Conservation (phyloP, 2,113 vertebrate species). For the Zeus faber region DNA sequence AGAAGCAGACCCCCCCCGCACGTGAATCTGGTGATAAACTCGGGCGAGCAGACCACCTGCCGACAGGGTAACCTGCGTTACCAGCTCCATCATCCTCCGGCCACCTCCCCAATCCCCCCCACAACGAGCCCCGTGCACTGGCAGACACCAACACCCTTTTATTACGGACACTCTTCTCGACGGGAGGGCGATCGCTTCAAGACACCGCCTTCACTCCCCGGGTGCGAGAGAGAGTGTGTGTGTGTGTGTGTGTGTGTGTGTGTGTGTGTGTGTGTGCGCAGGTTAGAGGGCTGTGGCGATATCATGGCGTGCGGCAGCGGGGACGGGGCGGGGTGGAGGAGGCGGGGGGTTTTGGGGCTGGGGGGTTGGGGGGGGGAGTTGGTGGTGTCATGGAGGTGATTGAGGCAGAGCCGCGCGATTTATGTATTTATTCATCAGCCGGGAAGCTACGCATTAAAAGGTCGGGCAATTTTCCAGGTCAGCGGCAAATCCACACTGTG, state of each 20-base stretch:
- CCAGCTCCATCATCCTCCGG: no score
- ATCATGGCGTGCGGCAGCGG: conserved; percentile 14
- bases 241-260: conserved; percentile 10
- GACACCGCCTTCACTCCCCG: no score
- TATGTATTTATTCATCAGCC: conserved; percentile 74
- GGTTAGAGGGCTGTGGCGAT: conserved; percentile 26
- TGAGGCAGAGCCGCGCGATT: conserved; percentile 50
- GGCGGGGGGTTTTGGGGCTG: conserved; percentile 5
- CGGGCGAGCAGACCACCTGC: no score
- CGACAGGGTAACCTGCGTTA: no score
- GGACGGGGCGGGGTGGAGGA: conserved; percentile 10
- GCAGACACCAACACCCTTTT: no score
- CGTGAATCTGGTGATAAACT: no score
- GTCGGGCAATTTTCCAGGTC: conserved; percentile 75
- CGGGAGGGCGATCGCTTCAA: no score
- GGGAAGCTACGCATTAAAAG: conserved; percentile 67
- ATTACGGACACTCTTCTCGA: no score
- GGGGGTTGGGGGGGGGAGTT: conserved; percentile 3
- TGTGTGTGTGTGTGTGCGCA: conserved; percentile 11
- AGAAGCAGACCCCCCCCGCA: no score
- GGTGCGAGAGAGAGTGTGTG: background rate
- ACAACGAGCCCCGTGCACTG: no score
- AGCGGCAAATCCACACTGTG: no score
- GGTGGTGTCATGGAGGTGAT: conserved; percentile 41
- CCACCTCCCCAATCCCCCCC: no score